Conservation (phyloP, 2,888 invertebrate species). For the Lottia gigantea region DNA sequence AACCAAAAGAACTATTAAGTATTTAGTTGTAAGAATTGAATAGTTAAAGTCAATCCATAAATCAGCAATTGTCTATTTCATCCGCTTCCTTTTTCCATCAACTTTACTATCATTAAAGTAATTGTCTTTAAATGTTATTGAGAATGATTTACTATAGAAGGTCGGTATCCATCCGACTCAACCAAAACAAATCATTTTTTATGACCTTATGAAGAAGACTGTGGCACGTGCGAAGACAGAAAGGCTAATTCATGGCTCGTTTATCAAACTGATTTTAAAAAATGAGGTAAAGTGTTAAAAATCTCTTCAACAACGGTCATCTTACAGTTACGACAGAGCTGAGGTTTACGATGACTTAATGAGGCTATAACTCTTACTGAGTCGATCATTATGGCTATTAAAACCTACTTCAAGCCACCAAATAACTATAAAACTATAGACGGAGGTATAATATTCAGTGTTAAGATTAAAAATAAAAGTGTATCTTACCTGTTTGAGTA, state of each 20-base stretch:
- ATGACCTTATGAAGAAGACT: not conserved
- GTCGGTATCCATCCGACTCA: not conserved
- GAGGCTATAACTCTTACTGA: constrained; percentile 3
- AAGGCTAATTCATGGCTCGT: constrained; percentile 7
- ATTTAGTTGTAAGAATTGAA: not conserved
- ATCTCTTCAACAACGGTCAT: not conserved
- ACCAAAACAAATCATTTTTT: constrained; percentile 8
- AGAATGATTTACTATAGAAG: not conserved
- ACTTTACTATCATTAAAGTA: not conserved
- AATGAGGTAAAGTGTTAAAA: constrained; percentile 1
- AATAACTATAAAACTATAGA: too few relatives aligned
- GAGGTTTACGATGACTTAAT: not conserved
- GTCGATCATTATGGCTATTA: not conserved
- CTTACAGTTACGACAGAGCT: not conserved
- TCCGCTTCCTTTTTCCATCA: not conserved
- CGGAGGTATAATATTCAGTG: too few relatives aligned
- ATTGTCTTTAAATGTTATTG: constrained; percentile 6
- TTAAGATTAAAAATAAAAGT: not conserved
- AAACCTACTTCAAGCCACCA: not conserved
- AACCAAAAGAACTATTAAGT: too few relatives aligned
- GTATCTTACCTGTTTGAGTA: constrained; percentile 26
- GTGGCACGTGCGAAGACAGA: constrained; percentile 6
- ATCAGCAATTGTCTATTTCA: not conserved
- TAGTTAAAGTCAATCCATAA: constrained; percentile 1
- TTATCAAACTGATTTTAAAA: constrained; percentile 3